Percentiles rank a stretch among this genome's conserved stretches.
These are phyloP conservation scores for Drosophila anceps DNA, from an alignment of 2,888 invertebrate species.

Conservation along the genomic window DNA sequence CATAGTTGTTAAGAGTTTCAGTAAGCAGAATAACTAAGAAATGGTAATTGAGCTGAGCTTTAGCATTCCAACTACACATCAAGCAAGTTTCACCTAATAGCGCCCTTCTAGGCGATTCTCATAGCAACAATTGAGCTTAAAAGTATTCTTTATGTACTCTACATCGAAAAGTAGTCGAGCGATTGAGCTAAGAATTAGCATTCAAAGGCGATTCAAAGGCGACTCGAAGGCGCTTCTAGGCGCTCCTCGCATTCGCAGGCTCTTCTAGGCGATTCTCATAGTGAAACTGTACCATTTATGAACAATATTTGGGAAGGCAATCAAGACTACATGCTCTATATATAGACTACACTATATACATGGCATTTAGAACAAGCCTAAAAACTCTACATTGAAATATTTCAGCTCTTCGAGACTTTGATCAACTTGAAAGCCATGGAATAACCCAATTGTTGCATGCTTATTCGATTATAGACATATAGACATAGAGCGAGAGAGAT, in stretches of 20 bases:
- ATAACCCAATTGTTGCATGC: conserved; percentile 7
- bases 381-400: background rate
- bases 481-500: too few species aligned
- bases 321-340: background rate
- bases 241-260: too few species aligned
- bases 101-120: background rate
- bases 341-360: background rate
- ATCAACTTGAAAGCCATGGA: background rate
- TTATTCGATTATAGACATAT: background rate
- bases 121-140: background rate
- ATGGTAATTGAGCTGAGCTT: too few species aligned
- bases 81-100: background rate
- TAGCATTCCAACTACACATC: too few species aligned
- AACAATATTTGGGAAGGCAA: background rate
- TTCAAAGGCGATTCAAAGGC: too few species aligned
- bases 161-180: too few species aligned
- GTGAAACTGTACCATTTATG: background rate
- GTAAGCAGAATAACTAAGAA: too few species aligned
- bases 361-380: background rate
- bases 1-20: too few species aligned
- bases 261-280: background rate
- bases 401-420: background rate
- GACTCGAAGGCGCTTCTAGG: too few species aligned
- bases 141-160: too few species aligned
- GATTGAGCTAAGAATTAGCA: too few species aligned